Base-by-base conservation (phyloP, 2,888 invertebrate genomes). In the Xylocampa areola region DNA sequence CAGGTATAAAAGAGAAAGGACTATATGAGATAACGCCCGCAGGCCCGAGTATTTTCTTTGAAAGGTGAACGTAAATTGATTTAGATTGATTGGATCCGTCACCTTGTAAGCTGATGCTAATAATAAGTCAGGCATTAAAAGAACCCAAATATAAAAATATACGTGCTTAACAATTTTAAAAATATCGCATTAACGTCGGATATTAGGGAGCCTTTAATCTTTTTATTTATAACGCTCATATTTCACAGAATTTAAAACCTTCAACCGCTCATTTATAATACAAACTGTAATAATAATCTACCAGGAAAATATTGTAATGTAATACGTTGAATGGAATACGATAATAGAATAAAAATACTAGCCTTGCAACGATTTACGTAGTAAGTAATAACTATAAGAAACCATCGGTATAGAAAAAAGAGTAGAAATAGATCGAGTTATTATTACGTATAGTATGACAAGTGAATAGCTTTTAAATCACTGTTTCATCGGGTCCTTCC, bases 51-150 rank as follows among this genome's bases (percentile, higher is more conserved):
- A 79, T 81, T 81, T 82, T 80, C 76, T 80, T 81, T 77, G 73
- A 77, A 73, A 79, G 73, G 78, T 75, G 76, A 80, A 77, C 71
- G 75, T 81, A 80, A 85, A 86, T 87, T 86, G 85, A 85, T 87
- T 86, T 74, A 72, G 78, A 84, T 79, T 73, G 76, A 78, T 82
- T 72, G 71, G 69, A 61, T 74, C 66, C 70, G 64, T 79, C 77
- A 74, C 79, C 74, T 70, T 69, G 65, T 75, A 73, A 68, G 58
- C 55, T 44, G 74, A 76, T 68, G 70, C 68, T 76, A 74, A 83
- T 81, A 82, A 75, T 68, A 70, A 63, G 19, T 59, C 63, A 59
- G 16, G 17, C 25, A 44, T 67, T 53, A 29, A 47, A 51, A 52
- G 36, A 49, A 47, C 33, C 45, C 48, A 54, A 48, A 63, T 41